Evolutionary conservation across 2,888 invertebrate species (phyloP), one percentile per base, ranked within the genome.

Genomic region (Hemaris fuciformis): DNA sequence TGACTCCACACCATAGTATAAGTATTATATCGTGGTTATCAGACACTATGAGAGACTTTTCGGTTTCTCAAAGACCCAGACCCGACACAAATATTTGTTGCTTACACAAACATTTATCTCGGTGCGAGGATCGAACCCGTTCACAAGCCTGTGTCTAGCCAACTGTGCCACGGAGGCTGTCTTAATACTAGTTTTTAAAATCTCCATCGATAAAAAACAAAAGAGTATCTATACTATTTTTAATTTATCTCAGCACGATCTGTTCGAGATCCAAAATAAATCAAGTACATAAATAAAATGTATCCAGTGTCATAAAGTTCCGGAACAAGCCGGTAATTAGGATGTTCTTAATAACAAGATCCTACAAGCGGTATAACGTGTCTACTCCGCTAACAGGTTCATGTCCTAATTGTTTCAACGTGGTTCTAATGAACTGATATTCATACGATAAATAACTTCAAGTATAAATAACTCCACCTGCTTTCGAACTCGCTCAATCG

Each of bases 351-450:
- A 62, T 53, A 69, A 67, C 53, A 64, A 57, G 57, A 46, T 53
- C 53, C 48, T 53, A 60, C 53, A 7, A 41, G 23, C 46, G 20
- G 38, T 57, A 38, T 45, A 57, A 58, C 45, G 20, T 38, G 34
- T 34, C 46, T 25, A 58, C 22, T 61, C 15, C 34, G 41, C 38
- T 46, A 38, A 57, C 42, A 53, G 53, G 41, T 53, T 23, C 23
- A 38, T 13, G 57, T 46, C 59, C 65, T 76, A 76, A 76, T 76
- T 76, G 60, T 61, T 66, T 64, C 66, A 72, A 66, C 66, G 66
- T 74, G 72, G 72, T 69, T 74, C 67, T 76, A 81, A 86, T 83
- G 77, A 81, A 66, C 66, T 70, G 56, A 57, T 71, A 63, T 63
- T 34, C 63, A 73, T 62, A 69, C 64, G 76, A 64, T 74, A 79